Evolutionary conservation across 2,888 invertebrate genomes (phyloP).

Genomic region (Mylabris sibirica): DNA sequence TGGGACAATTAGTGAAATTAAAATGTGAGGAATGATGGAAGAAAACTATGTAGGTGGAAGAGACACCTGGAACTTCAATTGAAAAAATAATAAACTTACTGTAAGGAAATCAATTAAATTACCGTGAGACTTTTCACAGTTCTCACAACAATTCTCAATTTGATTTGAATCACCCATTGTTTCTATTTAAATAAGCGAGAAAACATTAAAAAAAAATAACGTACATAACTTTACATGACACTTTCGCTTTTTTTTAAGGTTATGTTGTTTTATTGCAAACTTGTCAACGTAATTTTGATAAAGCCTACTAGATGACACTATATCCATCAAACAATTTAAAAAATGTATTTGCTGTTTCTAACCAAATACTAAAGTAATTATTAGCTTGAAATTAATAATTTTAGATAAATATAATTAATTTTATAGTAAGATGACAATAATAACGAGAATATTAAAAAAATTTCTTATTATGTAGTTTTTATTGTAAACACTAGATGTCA

Average conservation of each 20-base stretch:
- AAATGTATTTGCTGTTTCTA: not conserved
- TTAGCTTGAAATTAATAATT: not conserved
- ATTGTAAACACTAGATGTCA: conserved; percentile 18
- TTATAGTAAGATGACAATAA: not conserved
- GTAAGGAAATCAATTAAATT: conserved; percentile 47
- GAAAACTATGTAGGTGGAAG: conserved; percentile 28
- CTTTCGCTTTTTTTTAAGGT: conserved; percentile 8
- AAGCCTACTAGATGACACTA: not conserved
- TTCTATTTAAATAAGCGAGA: not conserved
- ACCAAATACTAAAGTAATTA: not conserved
- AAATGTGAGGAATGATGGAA: not conserved
- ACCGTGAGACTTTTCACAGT: conserved; percentile 38
- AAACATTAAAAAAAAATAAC: not conserved
- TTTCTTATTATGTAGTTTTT: not conserved
- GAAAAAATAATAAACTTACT: conserved; percentile 44
- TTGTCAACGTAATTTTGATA: not conserved
- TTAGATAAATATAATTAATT: not conserved
- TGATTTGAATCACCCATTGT: conserved; percentile 10
- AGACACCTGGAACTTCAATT: conserved; percentile 44
- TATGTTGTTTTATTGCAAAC: conserved; percentile 2
- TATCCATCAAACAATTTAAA: not conserved
- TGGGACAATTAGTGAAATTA: conserved; percentile 27
- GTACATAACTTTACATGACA: not conserved
- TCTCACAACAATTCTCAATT: conserved; percentile 17
- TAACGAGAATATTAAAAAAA: not conserved